Percentiles rank a stretch among this genome's conserved stretches.
Evolutionary conservation across 2,113 vertebrate species (phyloP).

Genomic region (Rostratula benghalensis): DNA sequence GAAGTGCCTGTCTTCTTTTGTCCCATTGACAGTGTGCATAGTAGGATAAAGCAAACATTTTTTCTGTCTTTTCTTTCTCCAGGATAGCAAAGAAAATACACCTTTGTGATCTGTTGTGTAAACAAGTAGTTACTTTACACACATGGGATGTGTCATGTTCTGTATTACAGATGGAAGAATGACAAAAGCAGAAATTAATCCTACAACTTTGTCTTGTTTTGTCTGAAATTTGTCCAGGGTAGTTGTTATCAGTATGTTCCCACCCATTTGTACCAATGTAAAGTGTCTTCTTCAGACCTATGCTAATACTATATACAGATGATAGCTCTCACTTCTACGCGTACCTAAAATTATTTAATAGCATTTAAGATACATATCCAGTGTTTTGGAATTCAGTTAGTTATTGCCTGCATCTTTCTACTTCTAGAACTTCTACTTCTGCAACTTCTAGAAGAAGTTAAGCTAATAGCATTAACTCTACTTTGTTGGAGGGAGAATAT

Average conservation of each 20-base stretch:
- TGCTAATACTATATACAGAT: background rate
- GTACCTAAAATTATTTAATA: background rate
- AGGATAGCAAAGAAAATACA: background rate
- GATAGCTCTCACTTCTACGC: background rate
- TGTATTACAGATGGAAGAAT: background rate
- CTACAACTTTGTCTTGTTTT: background rate
- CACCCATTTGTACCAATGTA: background rate
- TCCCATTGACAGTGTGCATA: background rate
- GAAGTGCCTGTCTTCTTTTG: background rate
- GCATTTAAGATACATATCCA: background rate
- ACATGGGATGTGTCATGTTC: background rate
- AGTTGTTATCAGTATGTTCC: background rate
- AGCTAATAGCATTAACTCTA: background rate
- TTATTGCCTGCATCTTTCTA: background rate
- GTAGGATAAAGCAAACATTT: background rate
- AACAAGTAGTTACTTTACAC: background rate
- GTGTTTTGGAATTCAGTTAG: background rate
- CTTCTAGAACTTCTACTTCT: no score
- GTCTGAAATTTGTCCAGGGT: background rate
- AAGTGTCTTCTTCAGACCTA: background rate
- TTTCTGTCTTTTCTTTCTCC: background rate
- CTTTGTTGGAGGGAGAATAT: background rate
- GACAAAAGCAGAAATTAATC: slow-evolving; percentile 19
- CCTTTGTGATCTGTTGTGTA: background rate
- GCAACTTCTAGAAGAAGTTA: background rate